These are phyloP conservation scores for Osmerus eperlanus DNA, from an alignment of 2,113 vertebrate species.

Conservation along the genomic window DNA sequence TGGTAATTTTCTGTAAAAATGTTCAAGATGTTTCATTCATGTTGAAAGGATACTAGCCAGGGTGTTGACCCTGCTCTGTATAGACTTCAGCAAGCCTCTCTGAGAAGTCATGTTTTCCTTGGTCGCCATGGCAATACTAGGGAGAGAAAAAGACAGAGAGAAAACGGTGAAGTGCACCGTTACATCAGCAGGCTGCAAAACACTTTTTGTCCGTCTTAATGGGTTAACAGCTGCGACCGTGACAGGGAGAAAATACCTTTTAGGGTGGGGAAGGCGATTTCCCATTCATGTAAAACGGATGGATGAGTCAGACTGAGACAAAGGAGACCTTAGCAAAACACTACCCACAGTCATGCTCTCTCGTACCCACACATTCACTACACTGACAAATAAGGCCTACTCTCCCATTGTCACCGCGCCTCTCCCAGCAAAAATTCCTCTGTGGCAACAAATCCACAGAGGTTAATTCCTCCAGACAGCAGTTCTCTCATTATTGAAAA, in stretches of 20 bases:
- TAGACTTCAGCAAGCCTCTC: slow-evolving; percentile 90
- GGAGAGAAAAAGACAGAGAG: slow-evolving; percentile 14
- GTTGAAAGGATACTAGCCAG: slow-evolving; percentile 96
- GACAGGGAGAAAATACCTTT: slow-evolving; percentile 4
- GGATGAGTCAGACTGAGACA: background rate
- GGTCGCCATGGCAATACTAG: slow-evolving; percentile 97
- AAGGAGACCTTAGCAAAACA: background rate
- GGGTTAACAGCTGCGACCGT: background rate
- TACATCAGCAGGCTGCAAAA: background rate
- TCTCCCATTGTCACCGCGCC: slow-evolving; percentile 6
- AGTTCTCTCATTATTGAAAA: slow-evolving; percentile 15
- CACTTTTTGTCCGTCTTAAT: background rate
- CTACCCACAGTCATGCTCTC: background rate
- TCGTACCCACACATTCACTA: background rate
- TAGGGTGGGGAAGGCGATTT: background rate
- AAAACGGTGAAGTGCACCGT: background rate
- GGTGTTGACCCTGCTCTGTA: slow-evolving; percentile 97
- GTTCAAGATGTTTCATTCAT: no score
- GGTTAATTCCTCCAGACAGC: slow-evolving; percentile 22
- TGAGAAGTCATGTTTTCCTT: slow-evolving; percentile 99
- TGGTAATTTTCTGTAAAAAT: background rate
- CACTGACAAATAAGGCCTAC: background rate
- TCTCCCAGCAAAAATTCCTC: background rate
- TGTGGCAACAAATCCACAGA: no score
- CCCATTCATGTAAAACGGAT: slow-evolving; percentile 11